Conservation (phyloP, 1,140 invertebrate species). For the Cyclargus thomasi region DNA sequence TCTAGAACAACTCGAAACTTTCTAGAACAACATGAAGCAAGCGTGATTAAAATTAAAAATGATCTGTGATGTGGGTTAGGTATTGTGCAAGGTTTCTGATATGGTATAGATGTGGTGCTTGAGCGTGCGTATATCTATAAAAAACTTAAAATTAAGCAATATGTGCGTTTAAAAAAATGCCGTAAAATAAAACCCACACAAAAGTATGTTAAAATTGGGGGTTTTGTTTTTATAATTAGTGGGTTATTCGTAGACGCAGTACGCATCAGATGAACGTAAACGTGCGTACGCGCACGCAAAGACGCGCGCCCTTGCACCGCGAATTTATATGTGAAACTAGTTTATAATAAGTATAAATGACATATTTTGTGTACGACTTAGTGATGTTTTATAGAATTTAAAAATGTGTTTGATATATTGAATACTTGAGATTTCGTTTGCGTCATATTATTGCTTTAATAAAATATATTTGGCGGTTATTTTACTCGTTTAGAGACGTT, state of each 20-base stretch:
- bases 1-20: neutral
- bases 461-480: constrained; percentile 50
- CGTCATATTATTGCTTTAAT: constrained; percentile 60
- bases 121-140: neutral
- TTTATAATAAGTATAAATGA: constrained; percentile 50
- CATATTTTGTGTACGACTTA: constrained; percentile 65
- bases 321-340: constrained; percentile 9
- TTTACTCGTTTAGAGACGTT: constrained; percentile 2
- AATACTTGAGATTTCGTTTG: constrained; percentile 61
- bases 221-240: neutral
- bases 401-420: constrained; percentile 26
- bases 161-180: too few species aligned
- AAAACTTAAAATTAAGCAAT: neutral
- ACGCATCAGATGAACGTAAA: neutral
- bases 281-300: neutral
- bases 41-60: constrained; percentile 47
- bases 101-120: neutral
- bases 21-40: constrained; percentile 27
- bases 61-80: constrained; percentile 62
- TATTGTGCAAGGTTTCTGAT: constrained; percentile 26
- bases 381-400: constrained; percentile 3
- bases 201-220: neutral
- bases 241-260: neutral
- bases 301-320: neutral
- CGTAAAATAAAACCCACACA: neutral